phyloP scores from a whole-genome alignment of 2,888 invertebrate species.

The Ichneumoninae sp. region DNA sequence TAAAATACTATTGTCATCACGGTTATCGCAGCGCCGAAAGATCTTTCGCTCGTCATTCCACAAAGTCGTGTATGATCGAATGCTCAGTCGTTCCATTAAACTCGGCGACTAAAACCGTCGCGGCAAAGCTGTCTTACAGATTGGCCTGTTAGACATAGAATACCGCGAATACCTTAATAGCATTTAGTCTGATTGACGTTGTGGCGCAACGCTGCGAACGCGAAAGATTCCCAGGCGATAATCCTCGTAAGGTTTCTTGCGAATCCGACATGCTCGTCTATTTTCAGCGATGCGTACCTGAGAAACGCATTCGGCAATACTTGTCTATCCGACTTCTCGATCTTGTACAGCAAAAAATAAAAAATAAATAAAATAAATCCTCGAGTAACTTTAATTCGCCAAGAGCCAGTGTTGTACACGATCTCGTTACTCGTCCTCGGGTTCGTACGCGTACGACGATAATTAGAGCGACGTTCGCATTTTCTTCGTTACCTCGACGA shows the following conservation, averaged over 20 bases:
- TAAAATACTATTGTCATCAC: slow-evolving; percentile 6
- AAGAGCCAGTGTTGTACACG: slow-evolving; percentile 28
- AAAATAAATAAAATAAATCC: not conserved
- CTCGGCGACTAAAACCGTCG: not conserved
- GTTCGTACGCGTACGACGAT: slow-evolving; percentile 19
- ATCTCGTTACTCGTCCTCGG: slow-evolving; percentile 14
- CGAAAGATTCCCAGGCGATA: no score
- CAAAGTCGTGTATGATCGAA: not conserved
- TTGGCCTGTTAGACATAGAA: not conserved
- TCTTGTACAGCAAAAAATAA: slow-evolving; percentile 17
- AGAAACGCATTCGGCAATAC: not conserved
- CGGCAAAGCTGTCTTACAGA: not conserved
- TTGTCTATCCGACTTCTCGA: not conserved
- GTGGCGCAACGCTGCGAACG: not conserved
- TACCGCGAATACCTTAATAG: slow-evolving; percentile 20
- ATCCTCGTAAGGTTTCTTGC: no score
- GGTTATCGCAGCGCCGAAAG: not conserved
- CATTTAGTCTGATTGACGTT: slow-evolving; percentile 12
- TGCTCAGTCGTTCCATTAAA: not conserved
- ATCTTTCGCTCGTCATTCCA: slow-evolving; percentile 3
- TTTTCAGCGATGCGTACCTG: not conserved
- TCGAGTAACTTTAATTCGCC: slow-evolving; percentile 21
- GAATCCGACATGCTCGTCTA: not conserved
- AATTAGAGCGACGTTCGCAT: slow-evolving; percentile 35
- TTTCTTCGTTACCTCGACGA: slow-evolving; percentile 16